A percentile compares a stretch with the other conserved stretches of the same genome.
These are phyloP conservation scores for Cephalopterus ornatus DNA, from an alignment of 2,113 vertebrate genomes.

Conservation along the genomic window DNA sequence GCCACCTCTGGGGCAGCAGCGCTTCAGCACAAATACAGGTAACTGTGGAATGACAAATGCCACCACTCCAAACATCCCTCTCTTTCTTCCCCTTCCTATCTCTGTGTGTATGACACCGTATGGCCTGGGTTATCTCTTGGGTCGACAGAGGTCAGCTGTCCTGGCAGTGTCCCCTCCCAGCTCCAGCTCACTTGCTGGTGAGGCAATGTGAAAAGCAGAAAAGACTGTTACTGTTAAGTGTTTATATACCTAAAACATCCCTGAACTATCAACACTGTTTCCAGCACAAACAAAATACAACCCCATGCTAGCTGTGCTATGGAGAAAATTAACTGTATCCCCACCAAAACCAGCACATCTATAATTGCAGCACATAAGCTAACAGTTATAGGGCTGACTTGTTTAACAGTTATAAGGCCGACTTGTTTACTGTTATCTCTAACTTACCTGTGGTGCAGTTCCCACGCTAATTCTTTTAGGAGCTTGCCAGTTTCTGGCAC, in stretches of 20 bases:
- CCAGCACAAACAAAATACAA: neutral
- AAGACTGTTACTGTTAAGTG: accelerated
- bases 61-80: neutral
- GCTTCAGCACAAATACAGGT: accelerated
- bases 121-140: neutral
- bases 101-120: neutral
- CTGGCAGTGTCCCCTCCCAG: neutral
- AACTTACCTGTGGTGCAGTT: neutral
- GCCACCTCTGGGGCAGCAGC: neutral
- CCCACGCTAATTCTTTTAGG: neutral
- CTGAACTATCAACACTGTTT: neutral
- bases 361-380: neutral
- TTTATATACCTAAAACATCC: neutral
- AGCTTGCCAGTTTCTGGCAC: neutral
- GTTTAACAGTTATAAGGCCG: neutral
- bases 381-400: neutral
- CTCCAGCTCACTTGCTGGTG: accelerated
- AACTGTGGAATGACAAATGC: neutral
- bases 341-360: neutral
- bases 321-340: neutral
- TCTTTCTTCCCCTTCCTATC: neutral
- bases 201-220: neutral
- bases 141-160: accelerated
- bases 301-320: no score
- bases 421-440: neutral